Conservation (phyloP, 2,797 vertebrate genomes). For the Lutra lutra region DNA sequence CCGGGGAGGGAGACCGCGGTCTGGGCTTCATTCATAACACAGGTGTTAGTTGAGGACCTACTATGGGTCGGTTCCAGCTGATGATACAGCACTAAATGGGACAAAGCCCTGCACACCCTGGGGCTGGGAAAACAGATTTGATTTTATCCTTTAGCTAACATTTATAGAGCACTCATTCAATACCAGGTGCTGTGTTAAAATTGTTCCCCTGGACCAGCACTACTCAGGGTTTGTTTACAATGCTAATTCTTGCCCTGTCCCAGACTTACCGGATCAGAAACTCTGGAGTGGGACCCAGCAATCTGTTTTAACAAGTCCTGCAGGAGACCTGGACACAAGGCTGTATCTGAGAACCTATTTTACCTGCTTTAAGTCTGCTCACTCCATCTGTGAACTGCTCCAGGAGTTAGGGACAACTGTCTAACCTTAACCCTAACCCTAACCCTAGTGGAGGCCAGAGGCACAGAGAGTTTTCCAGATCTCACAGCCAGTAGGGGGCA, state of each 20-base stretch:
- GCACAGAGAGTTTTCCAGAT: background rate
- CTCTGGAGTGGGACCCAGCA: background rate
- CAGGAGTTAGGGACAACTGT: background rate
- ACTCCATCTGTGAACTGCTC: background rate
- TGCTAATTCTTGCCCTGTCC: background rate
- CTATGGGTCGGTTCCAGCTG: background rate
- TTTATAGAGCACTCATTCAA: background rate
- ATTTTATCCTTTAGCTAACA: background rate
- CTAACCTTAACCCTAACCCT: background rate
- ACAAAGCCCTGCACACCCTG: background rate
- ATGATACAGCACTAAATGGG: background rate
- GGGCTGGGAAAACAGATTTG: background rate
- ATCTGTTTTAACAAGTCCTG: background rate
- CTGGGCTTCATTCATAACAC: background rate
- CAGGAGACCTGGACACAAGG: background rate
- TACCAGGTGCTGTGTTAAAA: background rate
- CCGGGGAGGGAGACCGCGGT: slow-evolving; percentile 76
- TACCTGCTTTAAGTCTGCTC: background rate
- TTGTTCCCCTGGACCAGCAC: background rate
- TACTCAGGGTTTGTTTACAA: background rate
- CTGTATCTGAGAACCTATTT: background rate
- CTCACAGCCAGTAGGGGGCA: background rate
- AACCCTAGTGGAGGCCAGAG: background rate
- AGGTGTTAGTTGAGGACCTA: background rate
- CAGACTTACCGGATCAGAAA: background rate